phyloP scores from a whole-genome alignment of 1,140 invertebrate species.

The Cydia amplana region DNA sequence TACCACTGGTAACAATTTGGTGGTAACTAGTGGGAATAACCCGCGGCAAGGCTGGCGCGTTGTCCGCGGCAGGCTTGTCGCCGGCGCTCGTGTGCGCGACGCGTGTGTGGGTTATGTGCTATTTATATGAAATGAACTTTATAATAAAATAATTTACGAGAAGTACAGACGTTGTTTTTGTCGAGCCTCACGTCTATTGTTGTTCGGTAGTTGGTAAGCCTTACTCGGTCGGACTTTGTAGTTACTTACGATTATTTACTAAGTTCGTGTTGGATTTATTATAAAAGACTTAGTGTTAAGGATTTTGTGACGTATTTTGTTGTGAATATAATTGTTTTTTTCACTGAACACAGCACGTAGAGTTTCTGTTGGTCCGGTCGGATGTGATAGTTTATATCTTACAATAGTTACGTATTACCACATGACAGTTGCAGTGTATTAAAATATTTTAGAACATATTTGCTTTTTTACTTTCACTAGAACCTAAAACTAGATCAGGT shows the following conservation, averaged over 20 bases:
- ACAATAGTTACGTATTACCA: conserved; percentile 33
- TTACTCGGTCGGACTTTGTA: conserved; percentile 39
- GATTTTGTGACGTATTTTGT: conserved; percentile 37
- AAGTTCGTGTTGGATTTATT: conserved; percentile 42
- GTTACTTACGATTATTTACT: conserved; percentile 38
- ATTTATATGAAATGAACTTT: conserved; percentile 78
- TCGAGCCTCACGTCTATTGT: conserved; percentile 34
- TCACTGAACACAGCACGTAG: conserved; percentile 36
- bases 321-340: conserved; percentile 39
- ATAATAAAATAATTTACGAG: conserved; percentile 77
- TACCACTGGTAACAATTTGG: too few relatives aligned
- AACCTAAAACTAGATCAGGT: conserved; percentile 25
- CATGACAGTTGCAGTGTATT: conserved; percentile 42
- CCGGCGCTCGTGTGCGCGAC: conserved; percentile 51
- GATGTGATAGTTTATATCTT: conserved; percentile 35
- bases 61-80: background rate
- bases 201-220: conserved; percentile 39
- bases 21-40: too few relatives aligned
- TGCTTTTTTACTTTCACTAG: conserved; percentile 32
- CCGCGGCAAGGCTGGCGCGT: too few relatives aligned
- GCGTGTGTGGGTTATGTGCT: conserved; percentile 75
- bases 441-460: conserved; percentile 40
- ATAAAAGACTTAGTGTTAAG: conserved; percentile 39
- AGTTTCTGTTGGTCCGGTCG: conserved; percentile 31
- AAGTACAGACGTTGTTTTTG: conserved; percentile 65